Evolutionary conservation across 2,113 vertebrate species (phyloP).

Genomic region (Sander lucioperca): DNA sequence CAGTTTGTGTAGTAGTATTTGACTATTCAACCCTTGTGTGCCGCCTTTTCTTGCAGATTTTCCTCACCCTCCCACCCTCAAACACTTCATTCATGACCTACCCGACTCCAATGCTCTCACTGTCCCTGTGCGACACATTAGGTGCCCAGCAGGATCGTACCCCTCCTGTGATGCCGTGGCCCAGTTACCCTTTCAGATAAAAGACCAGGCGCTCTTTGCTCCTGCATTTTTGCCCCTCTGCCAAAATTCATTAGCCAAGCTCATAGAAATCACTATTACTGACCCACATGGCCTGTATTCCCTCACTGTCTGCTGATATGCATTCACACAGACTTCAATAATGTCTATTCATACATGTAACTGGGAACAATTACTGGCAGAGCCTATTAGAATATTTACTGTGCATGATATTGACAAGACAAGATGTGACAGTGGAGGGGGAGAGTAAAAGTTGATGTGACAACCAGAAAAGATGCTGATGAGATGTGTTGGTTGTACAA

Average conservation of each 20-base stretch:
- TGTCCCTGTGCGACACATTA: neutral
- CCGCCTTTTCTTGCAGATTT: neutral
- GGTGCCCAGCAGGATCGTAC: constrained; percentile 6
- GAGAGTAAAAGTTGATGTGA: neutral
- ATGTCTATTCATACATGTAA: constrained; percentile 34
- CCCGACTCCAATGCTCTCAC: constrained; percentile 9
- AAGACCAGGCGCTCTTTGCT: constrained; percentile 18
- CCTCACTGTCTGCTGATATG: neutral
- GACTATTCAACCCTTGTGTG: neutral
- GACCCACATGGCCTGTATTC: constrained; percentile 39
- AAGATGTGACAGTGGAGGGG: neutral
- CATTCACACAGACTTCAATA: constrained; percentile 44
- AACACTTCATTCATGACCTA: constrained; percentile 15
- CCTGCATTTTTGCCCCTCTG: constrained; percentile 21
- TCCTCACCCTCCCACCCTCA: neutral
- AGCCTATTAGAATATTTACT: constrained; percentile 40
- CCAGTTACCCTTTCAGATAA: constrained; percentile 47
- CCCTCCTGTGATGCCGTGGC: constrained; percentile 26
- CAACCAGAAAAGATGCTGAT: neutral
- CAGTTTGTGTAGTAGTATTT: neutral
- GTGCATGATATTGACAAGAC: constrained; percentile 26
- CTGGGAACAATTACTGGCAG: constrained; percentile 49
- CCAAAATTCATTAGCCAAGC: constrained; percentile 41
- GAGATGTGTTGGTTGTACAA: neutral
- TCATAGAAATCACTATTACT: constrained; percentile 27